Conservation (phyloP, 2,113 vertebrate genomes). For the Hypomesus transpacificus region DNA sequence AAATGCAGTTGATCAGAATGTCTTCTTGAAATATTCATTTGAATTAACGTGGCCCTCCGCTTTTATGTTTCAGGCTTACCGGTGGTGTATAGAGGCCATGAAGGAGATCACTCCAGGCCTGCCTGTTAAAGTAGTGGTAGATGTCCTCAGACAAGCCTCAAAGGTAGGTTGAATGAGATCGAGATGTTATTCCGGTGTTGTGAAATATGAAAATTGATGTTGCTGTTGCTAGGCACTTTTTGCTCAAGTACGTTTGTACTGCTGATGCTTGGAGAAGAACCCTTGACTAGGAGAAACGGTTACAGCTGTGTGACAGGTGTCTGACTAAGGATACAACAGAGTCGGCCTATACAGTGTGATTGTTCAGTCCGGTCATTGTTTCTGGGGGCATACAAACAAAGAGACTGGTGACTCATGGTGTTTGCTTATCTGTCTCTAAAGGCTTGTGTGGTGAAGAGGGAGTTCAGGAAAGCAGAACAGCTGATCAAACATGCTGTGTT, state of each 20-base stretch:
- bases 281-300: no score
- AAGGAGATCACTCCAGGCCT: slow-evolving; percentile 92
- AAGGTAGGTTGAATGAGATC: slow-evolving; percentile 74
- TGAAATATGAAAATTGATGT: no score
- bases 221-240: no score
- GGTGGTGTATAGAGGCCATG: slow-evolving; percentile 99
- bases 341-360: neutral
- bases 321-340: neutral
- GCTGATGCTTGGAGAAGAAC: no score
- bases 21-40: neutral
- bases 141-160: slow-evolving; percentile 96
- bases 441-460: slow-evolving; percentile 97
- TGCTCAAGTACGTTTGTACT: no score
- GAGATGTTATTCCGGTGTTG: no score
- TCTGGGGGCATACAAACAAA: neutral
- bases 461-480: slow-evolving; percentile 99
- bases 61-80: slow-evolving; percentile 79
- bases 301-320: no score
- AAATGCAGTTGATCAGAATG: neutral
- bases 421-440: slow-evolving; percentile 47
- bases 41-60: neutral
- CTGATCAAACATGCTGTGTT: slow-evolving; percentile 98
- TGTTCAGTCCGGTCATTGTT: neutral
- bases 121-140: slow-evolving; percentile 95
- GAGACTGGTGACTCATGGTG: neutral